Conservation (phyloP, 2,797 vertebrate species). For the Manis pentadactyla region DNA sequence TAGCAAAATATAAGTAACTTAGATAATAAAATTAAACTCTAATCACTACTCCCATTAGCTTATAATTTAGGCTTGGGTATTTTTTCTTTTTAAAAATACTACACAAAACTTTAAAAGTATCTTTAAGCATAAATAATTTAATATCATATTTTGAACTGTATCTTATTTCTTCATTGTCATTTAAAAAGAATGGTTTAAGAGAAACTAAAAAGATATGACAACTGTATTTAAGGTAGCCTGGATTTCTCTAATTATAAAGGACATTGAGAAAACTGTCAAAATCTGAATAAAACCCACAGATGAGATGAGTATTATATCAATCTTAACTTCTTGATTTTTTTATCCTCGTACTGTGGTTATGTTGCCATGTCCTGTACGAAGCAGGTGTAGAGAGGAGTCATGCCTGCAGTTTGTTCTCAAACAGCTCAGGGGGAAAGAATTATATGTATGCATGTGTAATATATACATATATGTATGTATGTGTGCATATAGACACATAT, state of each 20-base stretch:
- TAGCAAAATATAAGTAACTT: conserved; percentile 24
- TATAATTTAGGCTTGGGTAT: background rate
- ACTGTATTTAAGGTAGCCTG: background rate
- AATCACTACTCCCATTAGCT: conserved; percentile 22
- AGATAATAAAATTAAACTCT: conserved; percentile 21
- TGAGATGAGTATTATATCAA: background rate
- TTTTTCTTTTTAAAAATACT: background rate
- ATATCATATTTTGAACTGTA: background rate
- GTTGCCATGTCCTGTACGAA: background rate
- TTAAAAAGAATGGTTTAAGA: background rate
- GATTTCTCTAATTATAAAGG: conserved; percentile 7
- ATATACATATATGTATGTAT: background rate
- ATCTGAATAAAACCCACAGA: background rate
- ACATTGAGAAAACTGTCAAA: background rate
- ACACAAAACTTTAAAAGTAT: conserved; percentile 8
- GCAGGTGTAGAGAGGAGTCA: background rate
- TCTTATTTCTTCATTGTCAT: background rate
- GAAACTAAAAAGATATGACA: conserved; percentile 1
- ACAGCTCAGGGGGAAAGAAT: background rate
- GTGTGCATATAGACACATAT: background rate
- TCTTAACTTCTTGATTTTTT: background rate
- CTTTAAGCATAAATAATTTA: background rate
- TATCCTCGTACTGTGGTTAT: background rate
- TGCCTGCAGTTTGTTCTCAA: background rate
- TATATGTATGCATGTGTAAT: background rate